Evolutionary conservation across 2,797 vertebrate genomes (phyloP), one percentile per base, ranked within the genome.

Genomic region (Pseudochirops corinnae): DNA sequence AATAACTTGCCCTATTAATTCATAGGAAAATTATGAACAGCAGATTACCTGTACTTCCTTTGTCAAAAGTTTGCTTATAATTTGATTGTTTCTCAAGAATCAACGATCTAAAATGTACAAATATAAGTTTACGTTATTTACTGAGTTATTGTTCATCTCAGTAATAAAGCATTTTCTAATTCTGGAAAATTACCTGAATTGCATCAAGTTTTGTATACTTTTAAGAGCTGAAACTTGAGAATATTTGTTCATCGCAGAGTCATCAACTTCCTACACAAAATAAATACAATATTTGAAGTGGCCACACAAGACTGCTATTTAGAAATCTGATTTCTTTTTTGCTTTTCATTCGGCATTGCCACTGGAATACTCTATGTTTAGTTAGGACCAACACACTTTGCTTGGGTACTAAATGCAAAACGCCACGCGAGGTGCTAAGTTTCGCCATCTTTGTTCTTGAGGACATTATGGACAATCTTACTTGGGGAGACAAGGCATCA

Each of bases 181-280:
- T 97, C 95, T 97, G 93, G 95, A 97, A 97, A 95, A 11, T 98
- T 99, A 99, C 99, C 99, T 99, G 98, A 98, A 98, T 53, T 98
- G 98, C 90, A 94, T 92, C 96, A 98, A 96, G 52, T 94, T 98
- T 95, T 98, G 97, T 58, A 97, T 97, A 93, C 91, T 98, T 97
- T 95, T 60, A 96, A 0, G 50, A 96, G 98, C 91, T 39, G 95
- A 67, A 97, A 97, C 90, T 93, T 97, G 92, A 56, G 93, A 82
- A 96, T 46, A 94, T 95, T 98, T 97, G 58, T 93, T 96, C 82
- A 91, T 90, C 95, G 46, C 3, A 96, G 92, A 94, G 16, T 97
- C 97, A 98, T 92, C 95, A 97, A 92, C 56, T 93, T 98, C 56
- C 99, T 99, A 96, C 96, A 98, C 39, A 94, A 74, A 97, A 96